These are phyloP conservation scores for Syngnathus acus DNA, from an alignment of 2,797 vertebrate genomes.

Conservation along the genomic window DNA sequence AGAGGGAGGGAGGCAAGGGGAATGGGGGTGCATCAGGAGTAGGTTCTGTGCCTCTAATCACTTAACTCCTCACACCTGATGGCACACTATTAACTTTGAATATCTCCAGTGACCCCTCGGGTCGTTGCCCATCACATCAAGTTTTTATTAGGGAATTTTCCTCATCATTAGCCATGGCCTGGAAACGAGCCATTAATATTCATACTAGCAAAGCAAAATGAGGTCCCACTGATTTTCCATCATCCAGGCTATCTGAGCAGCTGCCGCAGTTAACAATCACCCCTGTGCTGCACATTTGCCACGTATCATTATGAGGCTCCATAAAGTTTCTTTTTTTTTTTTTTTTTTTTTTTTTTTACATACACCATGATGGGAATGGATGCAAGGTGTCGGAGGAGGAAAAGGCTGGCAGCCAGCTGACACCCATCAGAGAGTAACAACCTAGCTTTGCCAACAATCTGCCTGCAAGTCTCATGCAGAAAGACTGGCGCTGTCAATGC, in stretches of 20 bases:
- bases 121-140: constrained; percentile 78
- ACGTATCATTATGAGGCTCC: constrained; percentile 60
- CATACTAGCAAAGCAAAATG: constrained; percentile 65
- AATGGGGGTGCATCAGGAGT: constrained; percentile 50
- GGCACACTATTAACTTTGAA: constrained; percentile 77
- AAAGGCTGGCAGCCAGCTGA: constrained; percentile 44
- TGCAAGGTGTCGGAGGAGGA: constrained; percentile 28
- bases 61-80: constrained; percentile 74
- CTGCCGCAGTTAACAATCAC: constrained; percentile 62
- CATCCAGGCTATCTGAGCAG: constrained; percentile 62
- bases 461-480: constrained; percentile 55
- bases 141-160: constrained; percentile 82
- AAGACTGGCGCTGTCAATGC: constrained; percentile 49
- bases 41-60: constrained; percentile 72
- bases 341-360: constrained; percentile 14
- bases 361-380: constrained; percentile 42
- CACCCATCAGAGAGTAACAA: constrained; percentile 43
- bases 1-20: constrained; percentile 43
- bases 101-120: constrained; percentile 74
- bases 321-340: constrained; percentile 31
- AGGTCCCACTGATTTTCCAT: constrained; percentile 71
- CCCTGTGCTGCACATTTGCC: constrained; percentile 51
- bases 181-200: constrained; percentile 77
- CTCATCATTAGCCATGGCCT: constrained; percentile 75
- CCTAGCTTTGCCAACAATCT: constrained; percentile 57